Percentiles rank a stretch among this genome's conserved stretches.
These are phyloP conservation scores for Lutjanus campechanus DNA, from an alignment of 2,797 vertebrate genomes.

Conservation along the genomic window DNA sequence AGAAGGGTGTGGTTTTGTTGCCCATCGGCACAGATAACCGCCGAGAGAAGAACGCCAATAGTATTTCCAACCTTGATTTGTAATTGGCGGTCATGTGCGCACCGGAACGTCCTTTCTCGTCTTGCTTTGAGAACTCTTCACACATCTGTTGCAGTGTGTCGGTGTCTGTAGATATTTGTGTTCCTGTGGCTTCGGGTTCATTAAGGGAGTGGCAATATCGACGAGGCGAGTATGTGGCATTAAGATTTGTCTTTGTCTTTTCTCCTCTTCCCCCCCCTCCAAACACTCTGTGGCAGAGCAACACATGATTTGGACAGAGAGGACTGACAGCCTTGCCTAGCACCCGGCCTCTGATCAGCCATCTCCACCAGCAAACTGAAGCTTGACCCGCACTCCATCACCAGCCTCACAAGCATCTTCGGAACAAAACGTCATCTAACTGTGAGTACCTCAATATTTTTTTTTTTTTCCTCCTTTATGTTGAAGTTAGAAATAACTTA, in stretches of 20 bases:
- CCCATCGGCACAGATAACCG: conserved; percentile 62
- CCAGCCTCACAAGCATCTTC: conserved; percentile 81
- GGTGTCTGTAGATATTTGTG: conserved; percentile 63
- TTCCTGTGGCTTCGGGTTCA: conserved; percentile 75
- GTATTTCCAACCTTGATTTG: conserved; percentile 74
- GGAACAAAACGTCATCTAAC: conserved; percentile 83
- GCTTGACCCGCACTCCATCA: conserved; percentile 81
- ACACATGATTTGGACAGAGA: conserved; percentile 84
- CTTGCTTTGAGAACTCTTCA: conserved; percentile 75
- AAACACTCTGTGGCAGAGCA: conserved; percentile 79
- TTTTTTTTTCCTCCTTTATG: background rate
- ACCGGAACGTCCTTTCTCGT: conserved; percentile 62
- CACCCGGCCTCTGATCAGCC: conserved; percentile 82
- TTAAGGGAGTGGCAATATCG: conserved; percentile 83
- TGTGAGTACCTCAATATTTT: conserved; percentile 71
- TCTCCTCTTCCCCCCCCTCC: conserved; percentile 61
- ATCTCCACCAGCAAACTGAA: conserved; percentile 83
- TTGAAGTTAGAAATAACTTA: conserved; percentile 39
- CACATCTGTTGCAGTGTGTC: conserved; percentile 80
- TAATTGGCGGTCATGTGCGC: conserved; percentile 69
- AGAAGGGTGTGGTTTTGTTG: conserved; percentile 77
- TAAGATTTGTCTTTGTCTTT: conserved; percentile 83
- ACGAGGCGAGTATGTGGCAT: conserved; percentile 77
- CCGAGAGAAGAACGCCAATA: conserved; percentile 58
- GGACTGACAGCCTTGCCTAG: conserved; percentile 83